phyloP scores from a whole-genome alignment of 2,797 vertebrate species.

The Synaphobranchus kaupii region DNA sequence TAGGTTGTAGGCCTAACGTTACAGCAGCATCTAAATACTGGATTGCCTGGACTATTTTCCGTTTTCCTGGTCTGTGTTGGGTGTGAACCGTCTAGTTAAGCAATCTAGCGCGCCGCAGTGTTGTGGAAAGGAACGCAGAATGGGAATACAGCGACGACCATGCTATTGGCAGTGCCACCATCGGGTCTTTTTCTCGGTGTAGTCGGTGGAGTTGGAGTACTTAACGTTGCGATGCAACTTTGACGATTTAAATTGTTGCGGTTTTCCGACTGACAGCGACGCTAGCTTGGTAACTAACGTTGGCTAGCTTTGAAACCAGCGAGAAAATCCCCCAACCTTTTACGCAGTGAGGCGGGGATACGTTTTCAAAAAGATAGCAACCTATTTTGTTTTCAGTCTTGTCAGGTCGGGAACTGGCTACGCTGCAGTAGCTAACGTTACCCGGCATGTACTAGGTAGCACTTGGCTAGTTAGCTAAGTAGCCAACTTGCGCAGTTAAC shows the following conservation, averaged over 20 bases:
- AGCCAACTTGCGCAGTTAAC: neutral
- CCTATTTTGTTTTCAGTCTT: neutral
- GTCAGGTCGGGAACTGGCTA: neutral
- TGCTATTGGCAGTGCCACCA: neutral
- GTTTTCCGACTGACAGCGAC: neutral
- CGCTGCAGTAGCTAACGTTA: neutral
- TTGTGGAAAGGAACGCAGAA: constrained; percentile 1
- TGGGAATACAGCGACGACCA: neutral
- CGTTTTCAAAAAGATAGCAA: neutral
- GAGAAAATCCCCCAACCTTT: neutral
- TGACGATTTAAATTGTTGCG: neutral
- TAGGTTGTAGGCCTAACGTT: neutral
- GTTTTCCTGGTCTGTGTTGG: constrained; percentile 6
- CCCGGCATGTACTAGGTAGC: neutral
- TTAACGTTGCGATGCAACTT: neutral
- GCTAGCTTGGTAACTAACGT: neutral
- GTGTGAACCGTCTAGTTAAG: constrained; percentile 9
- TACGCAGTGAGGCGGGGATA: constrained; percentile 5
- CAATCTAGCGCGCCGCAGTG: neutral
- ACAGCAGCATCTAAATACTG: neutral
- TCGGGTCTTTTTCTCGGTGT: neutral
- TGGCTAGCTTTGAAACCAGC: neutral
- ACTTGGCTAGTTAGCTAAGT: neutral
- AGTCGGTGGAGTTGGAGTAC: neutral
- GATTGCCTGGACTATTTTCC: neutral